phyloP scores from a whole-genome alignment of 23 tunicate genomes.

The Aplidium turbinatum region DNA sequence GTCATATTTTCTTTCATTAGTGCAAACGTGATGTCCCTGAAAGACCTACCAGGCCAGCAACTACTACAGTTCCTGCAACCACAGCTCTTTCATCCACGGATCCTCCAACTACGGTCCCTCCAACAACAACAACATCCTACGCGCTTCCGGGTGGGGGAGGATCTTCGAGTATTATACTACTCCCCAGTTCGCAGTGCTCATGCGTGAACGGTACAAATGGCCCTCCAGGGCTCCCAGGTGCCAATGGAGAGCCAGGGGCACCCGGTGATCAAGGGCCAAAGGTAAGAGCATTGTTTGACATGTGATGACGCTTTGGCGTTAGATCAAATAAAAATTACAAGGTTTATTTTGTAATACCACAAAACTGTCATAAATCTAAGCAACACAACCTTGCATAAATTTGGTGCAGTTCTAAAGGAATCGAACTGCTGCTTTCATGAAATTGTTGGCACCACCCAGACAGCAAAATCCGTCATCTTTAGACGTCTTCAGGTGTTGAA shows the following conservation, averaged over 20 bases:
- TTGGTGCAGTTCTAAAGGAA: too few relatives aligned
- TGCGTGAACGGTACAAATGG: background rate
- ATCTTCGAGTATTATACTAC: background rate
- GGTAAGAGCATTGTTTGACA: too few relatives aligned
- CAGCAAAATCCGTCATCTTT: too few relatives aligned
- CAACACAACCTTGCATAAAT: too few relatives aligned
- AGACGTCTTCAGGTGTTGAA: too few relatives aligned
- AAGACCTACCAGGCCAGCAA: background rate
- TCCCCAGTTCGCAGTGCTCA: background rate
- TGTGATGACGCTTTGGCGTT: too few relatives aligned
- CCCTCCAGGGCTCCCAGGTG: constrained; percentile 56
- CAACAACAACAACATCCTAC: background rate
- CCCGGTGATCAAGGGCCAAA: constrained; percentile 14
- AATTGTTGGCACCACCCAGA: too few relatives aligned
- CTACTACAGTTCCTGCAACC: constrained; percentile 4
- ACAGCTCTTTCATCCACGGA: constrained; percentile 4
- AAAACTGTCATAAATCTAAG: too few relatives aligned
- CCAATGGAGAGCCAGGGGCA: constrained; percentile 54
- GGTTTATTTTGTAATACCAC: too few relatives aligned
- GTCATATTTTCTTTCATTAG: background rate
- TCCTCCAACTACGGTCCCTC: background rate
- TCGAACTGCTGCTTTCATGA: too few relatives aligned
- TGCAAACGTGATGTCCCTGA: constrained; percentile 9
- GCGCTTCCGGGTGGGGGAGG: background rate
- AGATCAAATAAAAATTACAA: too few relatives aligned